Evolutionary conservation across 2,797 vertebrate genomes (phyloP).

Genomic region (Sebastiscus tertius): DNA sequence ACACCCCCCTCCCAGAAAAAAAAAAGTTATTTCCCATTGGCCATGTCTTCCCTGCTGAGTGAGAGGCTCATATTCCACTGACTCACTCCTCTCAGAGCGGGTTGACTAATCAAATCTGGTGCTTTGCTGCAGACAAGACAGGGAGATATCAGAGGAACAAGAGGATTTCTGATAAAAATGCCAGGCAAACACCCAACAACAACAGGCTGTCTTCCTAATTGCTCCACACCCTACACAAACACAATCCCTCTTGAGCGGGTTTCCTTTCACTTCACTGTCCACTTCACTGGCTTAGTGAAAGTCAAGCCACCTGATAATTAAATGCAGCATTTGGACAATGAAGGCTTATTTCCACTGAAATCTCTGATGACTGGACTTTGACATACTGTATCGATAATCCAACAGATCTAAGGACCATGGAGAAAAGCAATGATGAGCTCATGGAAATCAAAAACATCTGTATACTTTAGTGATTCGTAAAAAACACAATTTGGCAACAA

Average conservation of each 20-base stretch:
- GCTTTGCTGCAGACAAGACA: constrained; percentile 18
- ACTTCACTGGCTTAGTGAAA: background rate
- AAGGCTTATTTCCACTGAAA: constrained; percentile 33
- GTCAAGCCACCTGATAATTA: constrained; percentile 14
- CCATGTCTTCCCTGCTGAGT: constrained; percentile 47
- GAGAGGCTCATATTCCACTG: constrained; percentile 52
- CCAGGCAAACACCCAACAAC: constrained; percentile 18
- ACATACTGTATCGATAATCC: constrained; percentile 21
- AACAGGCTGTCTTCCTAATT: constrained; percentile 16
- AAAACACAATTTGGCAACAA: constrained; percentile 30
- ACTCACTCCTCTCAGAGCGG: constrained; percentile 32
- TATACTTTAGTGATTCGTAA: constrained; percentile 8
- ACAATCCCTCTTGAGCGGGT: background rate
- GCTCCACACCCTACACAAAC: constrained; percentile 20
- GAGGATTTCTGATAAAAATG: constrained; percentile 31
- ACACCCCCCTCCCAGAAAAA: constrained; percentile 7
- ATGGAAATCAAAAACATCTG: constrained; percentile 49
- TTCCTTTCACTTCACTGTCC: constrained; percentile 8
- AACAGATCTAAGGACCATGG: constrained; percentile 12
- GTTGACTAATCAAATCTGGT: constrained; percentile 41
- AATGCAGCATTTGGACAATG: constrained; percentile 8
- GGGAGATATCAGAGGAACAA: constrained; percentile 17
- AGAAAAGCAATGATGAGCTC: constrained; percentile 37
- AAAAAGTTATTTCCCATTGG: constrained; percentile 40
- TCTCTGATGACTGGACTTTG: constrained; percentile 15